Base-by-base conservation (phyloP, 1,140 invertebrate genomes). In the Tenebrio molitor region DNA sequence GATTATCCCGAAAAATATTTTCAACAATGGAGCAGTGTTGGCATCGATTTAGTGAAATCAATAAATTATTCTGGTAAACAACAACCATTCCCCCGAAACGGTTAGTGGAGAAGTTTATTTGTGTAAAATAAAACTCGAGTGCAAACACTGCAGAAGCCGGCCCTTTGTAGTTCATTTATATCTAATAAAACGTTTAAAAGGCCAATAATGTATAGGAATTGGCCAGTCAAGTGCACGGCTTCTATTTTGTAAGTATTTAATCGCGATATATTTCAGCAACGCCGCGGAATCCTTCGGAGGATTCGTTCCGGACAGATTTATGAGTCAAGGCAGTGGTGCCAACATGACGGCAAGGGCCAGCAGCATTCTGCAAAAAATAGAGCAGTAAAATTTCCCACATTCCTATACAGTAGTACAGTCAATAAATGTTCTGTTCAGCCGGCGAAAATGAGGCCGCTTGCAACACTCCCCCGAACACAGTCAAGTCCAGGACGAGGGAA, bases 351-450 rank as follows among this genome's bases (percentile, higher is more conserved):
- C 50, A 25, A 53, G 33, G 42, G 44, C 64, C 46, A 19, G 71
- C 42, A 65, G 44, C 50, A 63, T n/a, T 12, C 42, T 29, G 53
- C 72, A 74, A 74, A 74, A 74, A 74, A 71, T 74, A 68, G 46
- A 41, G 63, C 73, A 68, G 72, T 74, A 74, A 74, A 74, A 74
- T 74, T 44, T 53, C 66, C 50, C 16, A 42, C 66, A 73, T 73
- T 74, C 63, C 62, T 44, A 58, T 67, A 66, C 41, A 66, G 44
- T 8, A 68, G 12, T 39, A 12, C 67, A 70, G 42, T 63, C 66
- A 44, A 73, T 70, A 70, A 69, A 44, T 29, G 25, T 8, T 29
- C 3, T 14, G 44, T 29, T 29, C 65, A 42, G 16, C 39, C n/a
- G 12, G 21, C 41, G 8, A 44, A 16, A 44, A 67, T 8, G 42